Conservation (phyloP, 1,140 invertebrate species). For the Cherax quadricarinatus region DNA sequence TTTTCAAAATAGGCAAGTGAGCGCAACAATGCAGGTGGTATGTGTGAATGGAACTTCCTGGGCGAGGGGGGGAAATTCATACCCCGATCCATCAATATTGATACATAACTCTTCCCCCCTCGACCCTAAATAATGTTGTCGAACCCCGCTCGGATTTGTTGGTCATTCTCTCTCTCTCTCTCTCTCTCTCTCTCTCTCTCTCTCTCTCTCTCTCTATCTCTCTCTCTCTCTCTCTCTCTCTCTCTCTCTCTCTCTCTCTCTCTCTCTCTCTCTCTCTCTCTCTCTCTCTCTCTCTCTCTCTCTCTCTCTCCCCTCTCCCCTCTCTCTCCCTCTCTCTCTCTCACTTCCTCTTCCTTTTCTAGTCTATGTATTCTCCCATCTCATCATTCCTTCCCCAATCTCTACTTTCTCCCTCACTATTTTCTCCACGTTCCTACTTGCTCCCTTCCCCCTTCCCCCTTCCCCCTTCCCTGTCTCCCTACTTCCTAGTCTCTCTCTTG, state of each 20-base stretch:
- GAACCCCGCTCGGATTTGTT: background rate
- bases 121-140: too few relatives aligned
- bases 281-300: background rate
- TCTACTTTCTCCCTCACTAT: background rate
- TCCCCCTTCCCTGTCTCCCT: too few relatives aligned
- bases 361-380: too few relatives aligned
- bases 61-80: background rate
- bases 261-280: background rate
- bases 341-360: too few relatives aligned
- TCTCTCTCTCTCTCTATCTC: background rate
- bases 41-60: conserved; percentile 33
- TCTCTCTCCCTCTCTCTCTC: background rate
- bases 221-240: background rate
- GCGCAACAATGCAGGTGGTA: conserved; percentile 41
- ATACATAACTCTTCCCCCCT: background rate
- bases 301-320: background rate
- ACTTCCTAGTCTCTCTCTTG: too few relatives aligned
- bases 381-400: too few relatives aligned
- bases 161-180: background rate
- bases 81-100: conserved; percentile 7
- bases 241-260: too few relatives aligned
- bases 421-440: too few relatives aligned
- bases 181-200: background rate
- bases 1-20: conserved; percentile 53
- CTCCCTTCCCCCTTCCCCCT: too few relatives aligned